A percentile compares a stretch with the other conserved stretches of the same genome.
phyloP scores from a whole-genome alignment of 2,797 vertebrate species.

The Cercopithecus neglectus region DNA sequence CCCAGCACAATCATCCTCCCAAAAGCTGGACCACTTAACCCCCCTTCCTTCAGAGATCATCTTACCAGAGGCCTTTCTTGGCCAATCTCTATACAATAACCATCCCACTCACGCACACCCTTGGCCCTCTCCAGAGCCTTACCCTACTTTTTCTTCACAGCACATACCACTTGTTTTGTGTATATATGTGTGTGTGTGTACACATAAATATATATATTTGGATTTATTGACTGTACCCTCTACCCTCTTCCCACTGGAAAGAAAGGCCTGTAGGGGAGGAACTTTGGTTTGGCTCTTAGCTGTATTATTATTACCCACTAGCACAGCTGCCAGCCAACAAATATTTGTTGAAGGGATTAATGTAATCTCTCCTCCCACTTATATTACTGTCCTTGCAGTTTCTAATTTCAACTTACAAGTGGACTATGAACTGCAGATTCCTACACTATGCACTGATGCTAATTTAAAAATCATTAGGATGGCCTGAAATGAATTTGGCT shows the following conservation, averaged over 20 bases:
- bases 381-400: neutral
- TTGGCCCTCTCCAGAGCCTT: neutral
- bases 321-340: neutral
- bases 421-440: conserved; percentile 12
- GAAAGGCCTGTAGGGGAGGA: neutral
- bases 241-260: too few relatives aligned
- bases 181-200: fast-evolving
- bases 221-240: neutral
- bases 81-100: neutral
- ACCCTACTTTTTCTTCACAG: neutral
- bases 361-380: conserved; percentile 40
- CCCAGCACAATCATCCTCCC: fast-evolving
- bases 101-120: fast-evolving
- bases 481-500: neutral
- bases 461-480: neutral
- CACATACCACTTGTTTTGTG: too few relatives aligned
- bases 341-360: conserved; percentile 29
- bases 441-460: neutral
- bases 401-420: neutral
- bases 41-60: too few relatives aligned
- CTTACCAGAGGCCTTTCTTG: neutral
- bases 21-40: neutral
- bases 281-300: neutral
- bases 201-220: neutral
- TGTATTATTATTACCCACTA: fast-evolving